phyloP scores from a whole-genome alignment of 1,140 invertebrate genomes.

The Wiebesia pumilae region DNA sequence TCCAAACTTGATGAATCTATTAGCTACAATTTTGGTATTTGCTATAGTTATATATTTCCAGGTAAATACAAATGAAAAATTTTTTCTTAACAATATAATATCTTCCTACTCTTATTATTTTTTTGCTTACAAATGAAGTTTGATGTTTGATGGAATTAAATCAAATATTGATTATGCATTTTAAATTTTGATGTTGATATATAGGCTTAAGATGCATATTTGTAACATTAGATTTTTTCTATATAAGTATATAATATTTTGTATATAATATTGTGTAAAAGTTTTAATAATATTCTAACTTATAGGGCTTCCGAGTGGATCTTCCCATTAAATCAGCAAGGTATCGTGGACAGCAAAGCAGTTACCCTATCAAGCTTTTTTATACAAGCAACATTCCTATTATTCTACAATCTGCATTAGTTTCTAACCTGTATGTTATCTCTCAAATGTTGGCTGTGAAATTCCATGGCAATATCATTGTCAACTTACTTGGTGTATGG shows the following conservation, averaged over 20 bases:
- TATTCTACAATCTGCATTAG: constrained; percentile 98
- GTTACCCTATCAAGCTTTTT: constrained; percentile 99
- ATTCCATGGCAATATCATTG: constrained; percentile 98
- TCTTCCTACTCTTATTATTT: constrained; percentile 5
- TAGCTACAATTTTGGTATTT: constrained; percentile 98
- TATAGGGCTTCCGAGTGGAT: constrained; percentile 98
- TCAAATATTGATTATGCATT: neutral
- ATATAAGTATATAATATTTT: neutral
- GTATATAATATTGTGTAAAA: too few species aligned
- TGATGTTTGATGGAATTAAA: constrained; percentile 2
- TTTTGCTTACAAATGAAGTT: neutral
- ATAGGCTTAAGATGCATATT: neutral
- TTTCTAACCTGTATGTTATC: constrained; percentile 99
- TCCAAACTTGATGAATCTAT: constrained; percentile 98
- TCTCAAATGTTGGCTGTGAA: constrained; percentile 99
- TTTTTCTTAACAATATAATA: neutral
- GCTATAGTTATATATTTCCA: constrained; percentile 99
- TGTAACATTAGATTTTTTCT: constrained; percentile 7
- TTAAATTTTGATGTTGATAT: neutral
- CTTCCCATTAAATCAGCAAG: constrained; percentile 99
- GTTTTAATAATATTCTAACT: constrained; percentile 55
- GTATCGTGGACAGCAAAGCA: constrained; percentile 99
- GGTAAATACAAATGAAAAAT: constrained; percentile 74
- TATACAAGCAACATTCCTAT: constrained; percentile 99
- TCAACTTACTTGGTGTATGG: constrained; percentile 99